Evolutionary conservation across 2,888 invertebrate species (phyloP).

Genomic region (Xylota segnis): DNA sequence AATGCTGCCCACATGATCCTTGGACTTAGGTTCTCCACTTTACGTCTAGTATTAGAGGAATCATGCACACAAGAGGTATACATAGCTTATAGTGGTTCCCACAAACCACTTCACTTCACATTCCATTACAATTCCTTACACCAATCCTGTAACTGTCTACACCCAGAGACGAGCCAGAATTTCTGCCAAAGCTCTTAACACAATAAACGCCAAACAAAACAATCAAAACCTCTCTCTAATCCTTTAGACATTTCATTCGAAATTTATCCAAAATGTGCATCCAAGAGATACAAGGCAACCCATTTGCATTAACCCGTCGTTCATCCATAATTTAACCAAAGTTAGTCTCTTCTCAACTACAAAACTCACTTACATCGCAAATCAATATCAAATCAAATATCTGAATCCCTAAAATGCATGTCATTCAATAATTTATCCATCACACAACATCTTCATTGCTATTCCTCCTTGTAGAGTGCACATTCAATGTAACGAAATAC

Average conservation of each 20-base stretch:
- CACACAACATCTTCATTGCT: slow-evolving; percentile 16
- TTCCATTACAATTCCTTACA: too few relatives aligned
- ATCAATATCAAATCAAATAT: slow-evolving; percentile 39
- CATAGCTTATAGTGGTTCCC: too few relatives aligned
- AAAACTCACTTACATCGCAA: slow-evolving; percentile 21
- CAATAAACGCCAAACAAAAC: neutral
- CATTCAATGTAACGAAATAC: neutral
- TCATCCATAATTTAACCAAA: slow-evolving; percentile 2
- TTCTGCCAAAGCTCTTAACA: too few relatives aligned
- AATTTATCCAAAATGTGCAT: neutral
- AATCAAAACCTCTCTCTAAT: too few relatives aligned
- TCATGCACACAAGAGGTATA: too few relatives aligned
- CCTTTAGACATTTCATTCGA: neutral
- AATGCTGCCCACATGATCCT: too few relatives aligned
- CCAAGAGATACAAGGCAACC: neutral
- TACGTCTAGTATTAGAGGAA: too few relatives aligned
- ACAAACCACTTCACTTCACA: too few relatives aligned
- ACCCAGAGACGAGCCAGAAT: too few relatives aligned
- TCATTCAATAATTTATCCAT: slow-evolving; percentile 13
- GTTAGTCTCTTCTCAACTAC: neutral
- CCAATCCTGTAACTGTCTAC: too few relatives aligned
- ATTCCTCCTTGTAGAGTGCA: slow-evolving; percentile 37
- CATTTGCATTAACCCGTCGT: neutral
- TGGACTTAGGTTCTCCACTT: too few relatives aligned
- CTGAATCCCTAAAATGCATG: slow-evolving; percentile 27